Base-by-base conservation (phyloP, 2,888 invertebrate species). In the Tubulanus polymorphus region DNA sequence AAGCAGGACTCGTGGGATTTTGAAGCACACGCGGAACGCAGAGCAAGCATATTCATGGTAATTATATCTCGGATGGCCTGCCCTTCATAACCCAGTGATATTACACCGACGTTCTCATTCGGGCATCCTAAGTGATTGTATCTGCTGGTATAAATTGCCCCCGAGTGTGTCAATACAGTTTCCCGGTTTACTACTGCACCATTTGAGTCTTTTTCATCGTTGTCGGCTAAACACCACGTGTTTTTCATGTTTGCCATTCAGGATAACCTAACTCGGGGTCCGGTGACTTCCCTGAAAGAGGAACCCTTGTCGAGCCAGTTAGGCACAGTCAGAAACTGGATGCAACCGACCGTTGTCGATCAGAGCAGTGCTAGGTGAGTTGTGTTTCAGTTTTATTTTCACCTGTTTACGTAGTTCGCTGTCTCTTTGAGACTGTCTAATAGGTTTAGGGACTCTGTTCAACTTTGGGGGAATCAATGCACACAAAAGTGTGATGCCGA, bases 331-430 rank as follows among this genome's bases (percentile, higher is more conserved):
- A 61, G 76, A 54, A 75, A 74, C 66, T 77, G 76, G 76, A 77
- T 77, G 76, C 76, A 77, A 64, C 74, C 76, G 27, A 68, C 74
- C 6, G 71, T 70, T 49, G 70, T 75, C 18, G 72, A 72, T 60
- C 72, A 69, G 56, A 68, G 56, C 35, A 61, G 20, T 23, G 18
- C 48, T 57, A 69, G 68, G 67, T 66, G 58, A 61, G 61, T 52
- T 35, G 1, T 41, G 41, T 27, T 10, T 55, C 47, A 28, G 23
- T 50, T 35, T 3, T 15, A 20, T 28, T 23, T 25, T 18, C 12
- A 8, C 29, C 20, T 18, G 20, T n/a, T 52, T 5, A 20, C 37
- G n/a, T 25, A 28, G 47, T 48, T 27, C n/a, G 35, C 20, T 20
- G 28, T 53, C 45, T 27, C 46, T 28, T 53, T 28, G 18, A 23